Conservation (phyloP, 2,113 vertebrate genomes). For the Callopanchax toddi region DNA sequence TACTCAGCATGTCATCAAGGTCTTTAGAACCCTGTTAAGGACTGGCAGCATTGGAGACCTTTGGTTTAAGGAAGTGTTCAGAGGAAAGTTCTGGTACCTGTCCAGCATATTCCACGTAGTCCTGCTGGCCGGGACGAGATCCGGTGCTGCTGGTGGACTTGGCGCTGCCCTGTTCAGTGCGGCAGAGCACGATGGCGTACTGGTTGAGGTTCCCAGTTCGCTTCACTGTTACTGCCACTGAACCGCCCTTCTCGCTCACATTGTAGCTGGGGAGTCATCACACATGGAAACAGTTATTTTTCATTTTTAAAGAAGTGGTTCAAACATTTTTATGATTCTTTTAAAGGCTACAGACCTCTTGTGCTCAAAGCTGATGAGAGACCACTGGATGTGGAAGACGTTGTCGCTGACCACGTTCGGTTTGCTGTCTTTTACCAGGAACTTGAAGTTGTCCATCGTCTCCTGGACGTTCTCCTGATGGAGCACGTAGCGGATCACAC, state of each 20-base stretch:
- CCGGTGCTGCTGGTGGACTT: slow-evolving; percentile 76
- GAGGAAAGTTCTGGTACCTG: slow-evolving; percentile 75
- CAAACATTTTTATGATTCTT: background rate
- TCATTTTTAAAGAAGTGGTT: background rate
- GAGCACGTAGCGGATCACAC: slow-evolving; percentile 89
- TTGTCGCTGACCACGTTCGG: slow-evolving; percentile 90
- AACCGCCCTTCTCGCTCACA: slow-evolving; percentile 87
- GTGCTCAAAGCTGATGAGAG: slow-evolving; percentile 91
- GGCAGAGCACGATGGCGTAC: slow-evolving; percentile 93
- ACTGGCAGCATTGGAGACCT: too few species aligned
- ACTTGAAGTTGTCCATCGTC: slow-evolving; percentile 91
- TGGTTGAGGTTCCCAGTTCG: slow-evolving; percentile 92
- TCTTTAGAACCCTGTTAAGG: too few species aligned
- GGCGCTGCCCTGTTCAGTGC: slow-evolving; percentile 86
- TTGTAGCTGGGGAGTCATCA: slow-evolving; percentile 83
- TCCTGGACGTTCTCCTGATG: slow-evolving; percentile 83
- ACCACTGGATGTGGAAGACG: slow-evolving; percentile 96
- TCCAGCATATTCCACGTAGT: slow-evolving; percentile 91
- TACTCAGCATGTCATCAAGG: too few species aligned
- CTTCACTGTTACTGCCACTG: slow-evolving; percentile 86
- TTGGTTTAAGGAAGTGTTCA: too few species aligned
- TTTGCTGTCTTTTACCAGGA: slow-evolving; percentile 94
- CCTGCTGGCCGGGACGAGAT: slow-evolving; percentile 81
- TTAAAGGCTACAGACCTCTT: slow-evolving; percentile 77
- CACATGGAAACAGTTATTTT: background rate